Evolutionary conservation across 2,888 invertebrate genomes (phyloP), one percentile per base, ranked within the genome.

Genomic region (Perithous albicinctus): DNA sequence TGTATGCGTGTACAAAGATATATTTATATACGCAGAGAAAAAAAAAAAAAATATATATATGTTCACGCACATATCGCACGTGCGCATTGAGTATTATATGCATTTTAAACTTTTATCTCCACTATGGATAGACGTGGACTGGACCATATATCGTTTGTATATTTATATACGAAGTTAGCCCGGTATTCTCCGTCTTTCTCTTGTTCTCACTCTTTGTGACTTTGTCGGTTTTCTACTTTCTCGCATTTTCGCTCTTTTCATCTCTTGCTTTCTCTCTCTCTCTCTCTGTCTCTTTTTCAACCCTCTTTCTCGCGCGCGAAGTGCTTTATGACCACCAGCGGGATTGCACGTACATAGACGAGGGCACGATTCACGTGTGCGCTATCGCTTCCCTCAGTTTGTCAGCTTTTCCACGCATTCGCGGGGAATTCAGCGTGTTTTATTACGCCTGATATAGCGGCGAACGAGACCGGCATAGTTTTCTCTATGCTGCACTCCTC

Each of bases 331-430:
- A 26, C 32, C 46, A 15, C 10, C 43, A 23, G 43, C 18, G 18
- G 7, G 43, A 35, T 74, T 23, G 23, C 51, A 64, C 63, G 56
- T 70, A 70, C 41, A n/a, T n/a, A n/a, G 6, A 23, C 41, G 56
- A 70, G 26, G 29, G 12, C 41, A 26, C 56, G 56, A 56, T 41
- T 70, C 56, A 70, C 70, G 70, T 70, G 70, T 70, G 56, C 70
- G 70, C 70, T 56, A 70, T 70, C 70, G 54, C 56, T 70, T n/a
- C 70, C 41, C 67, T 41, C 56, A 56, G 56, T 70, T 70, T 56
- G 70, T 70, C 70, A 67, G 29, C 70, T 70, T 70, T 70, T 70
- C 56, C 56, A 56, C 56, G 70, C 70, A 54, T 70, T 70, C 70
- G 41, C 70, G 54, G 15, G 56, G 54, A 56, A 70, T 70, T 56